phyloP scores from a whole-genome alignment of 2,113 vertebrate species.

The Caranx ignobilis region DNA sequence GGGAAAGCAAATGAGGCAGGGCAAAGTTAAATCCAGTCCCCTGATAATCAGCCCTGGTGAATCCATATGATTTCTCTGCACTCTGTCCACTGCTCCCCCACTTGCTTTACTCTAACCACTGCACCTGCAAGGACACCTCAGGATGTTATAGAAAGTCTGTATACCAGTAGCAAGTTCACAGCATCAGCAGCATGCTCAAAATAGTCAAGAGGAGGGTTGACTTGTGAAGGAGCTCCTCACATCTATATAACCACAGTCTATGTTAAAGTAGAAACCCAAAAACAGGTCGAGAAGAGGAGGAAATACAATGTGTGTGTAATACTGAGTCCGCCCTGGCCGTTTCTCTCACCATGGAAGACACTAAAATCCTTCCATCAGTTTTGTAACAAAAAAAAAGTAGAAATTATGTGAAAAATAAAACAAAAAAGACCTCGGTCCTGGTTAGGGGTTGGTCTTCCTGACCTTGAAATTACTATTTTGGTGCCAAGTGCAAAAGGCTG shows the following conservation, averaged over 20 bases:
- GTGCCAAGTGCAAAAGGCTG: not conserved
- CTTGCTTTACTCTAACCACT: constrained; percentile 1
- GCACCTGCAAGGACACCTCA: not conserved
- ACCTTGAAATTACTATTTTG: too few species aligned
- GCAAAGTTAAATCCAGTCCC: constrained; percentile 34
- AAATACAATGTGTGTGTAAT: not conserved
- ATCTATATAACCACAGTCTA: not conserved
- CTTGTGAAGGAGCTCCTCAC: not conserved
- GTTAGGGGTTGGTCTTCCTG: too few species aligned
- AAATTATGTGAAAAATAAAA: too few species aligned
- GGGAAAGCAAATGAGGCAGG: constrained; percentile 18
- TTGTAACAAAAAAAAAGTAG: too few species aligned
- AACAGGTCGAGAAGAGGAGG: not conserved
- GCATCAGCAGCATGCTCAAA: constrained; percentile 4
- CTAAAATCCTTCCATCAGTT: too few species aligned
- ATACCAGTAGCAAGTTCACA: not conserved
- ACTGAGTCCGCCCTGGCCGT: not conserved
- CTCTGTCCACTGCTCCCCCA: not conserved
- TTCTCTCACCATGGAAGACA: too few species aligned
- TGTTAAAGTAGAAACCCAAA: constrained; percentile 6
- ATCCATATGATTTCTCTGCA: not conserved
- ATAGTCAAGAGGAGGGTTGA: not conserved
- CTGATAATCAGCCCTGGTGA: constrained; percentile 11
- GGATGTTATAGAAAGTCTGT: not conserved
- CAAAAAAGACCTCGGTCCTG: too few species aligned